phyloP scores from a whole-genome alignment of 2,797 vertebrate species.

The Malacoraja senta region DNA sequence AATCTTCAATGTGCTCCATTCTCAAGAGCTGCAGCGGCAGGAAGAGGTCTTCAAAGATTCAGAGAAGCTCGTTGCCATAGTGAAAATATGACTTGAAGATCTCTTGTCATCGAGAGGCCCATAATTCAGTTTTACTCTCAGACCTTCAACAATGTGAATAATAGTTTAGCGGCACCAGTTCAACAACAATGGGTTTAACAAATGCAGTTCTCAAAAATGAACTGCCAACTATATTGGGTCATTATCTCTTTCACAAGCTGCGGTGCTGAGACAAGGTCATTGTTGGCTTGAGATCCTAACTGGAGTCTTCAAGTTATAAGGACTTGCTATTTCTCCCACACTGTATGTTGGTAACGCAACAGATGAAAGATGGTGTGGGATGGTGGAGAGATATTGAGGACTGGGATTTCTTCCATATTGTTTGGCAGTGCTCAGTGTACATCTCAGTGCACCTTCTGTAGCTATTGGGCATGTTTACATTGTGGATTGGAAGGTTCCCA shows the following conservation, averaged over 20 bases:
- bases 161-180: not conserved
- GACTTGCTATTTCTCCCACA: not conserved
- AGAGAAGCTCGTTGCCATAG: not conserved
- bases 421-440: not conserved
- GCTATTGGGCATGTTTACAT: not conserved
- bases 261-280: too few relatives aligned
- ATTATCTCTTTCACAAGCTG: not conserved
- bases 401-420: not conserved
- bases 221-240: not conserved
- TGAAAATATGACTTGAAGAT: not conserved
- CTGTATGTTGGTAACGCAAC: not conserved
- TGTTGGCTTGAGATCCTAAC: not conserved
- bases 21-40: not conserved
- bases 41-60: not conserved
- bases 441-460: not conserved
- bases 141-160: not conserved
- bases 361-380: too few relatives aligned
- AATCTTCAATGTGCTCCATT: not conserved
- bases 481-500: not conserved
- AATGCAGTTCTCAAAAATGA: not conserved
- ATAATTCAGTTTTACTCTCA: not conserved
- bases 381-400: too few relatives aligned
- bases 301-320: not conserved
- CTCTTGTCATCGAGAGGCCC: not conserved
- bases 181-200: not conserved